A percentile compares a stretch with the other conserved stretches of the same genome.
These are phyloP conservation scores for Drosophila buzzatii DNA, from an alignment of 2,888 invertebrate species.

Conservation along the genomic window DNA sequence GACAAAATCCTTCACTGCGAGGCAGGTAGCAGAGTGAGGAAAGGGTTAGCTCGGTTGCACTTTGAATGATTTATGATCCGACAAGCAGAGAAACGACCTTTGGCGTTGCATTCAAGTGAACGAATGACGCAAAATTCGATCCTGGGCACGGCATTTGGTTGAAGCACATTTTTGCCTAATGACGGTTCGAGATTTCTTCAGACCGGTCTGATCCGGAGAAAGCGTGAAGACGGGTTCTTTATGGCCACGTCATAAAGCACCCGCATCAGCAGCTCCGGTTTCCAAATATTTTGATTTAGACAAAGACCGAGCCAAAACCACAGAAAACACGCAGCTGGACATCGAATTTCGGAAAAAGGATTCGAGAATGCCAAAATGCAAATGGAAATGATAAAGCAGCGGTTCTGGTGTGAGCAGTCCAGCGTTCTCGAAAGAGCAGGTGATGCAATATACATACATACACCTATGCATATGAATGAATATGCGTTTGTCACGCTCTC, in stretches of 20 bases:
- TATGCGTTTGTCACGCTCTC: slow-evolving; percentile 9
- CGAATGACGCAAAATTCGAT: slow-evolving; percentile 64
- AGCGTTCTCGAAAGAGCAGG: background rate
- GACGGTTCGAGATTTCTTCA: slow-evolving; percentile 28
- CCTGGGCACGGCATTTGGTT: slow-evolving; percentile 10
- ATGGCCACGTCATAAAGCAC: slow-evolving; percentile 73
- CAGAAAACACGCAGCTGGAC: slow-evolving; percentile 49
- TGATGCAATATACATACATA: slow-evolving; percentile 20
- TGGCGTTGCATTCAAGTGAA: slow-evolving; percentile 31
- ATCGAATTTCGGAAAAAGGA: slow-evolving; percentile 41
- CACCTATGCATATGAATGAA: slow-evolving; percentile 12
- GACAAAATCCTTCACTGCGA: slow-evolving; percentile 9
- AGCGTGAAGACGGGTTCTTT: slow-evolving; percentile 65
- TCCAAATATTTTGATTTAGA: slow-evolving; percentile 83
- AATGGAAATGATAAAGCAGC: slow-evolving; percentile 7
- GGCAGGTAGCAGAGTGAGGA: slow-evolving; percentile 47
- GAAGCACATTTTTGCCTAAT: slow-evolving; percentile 31
- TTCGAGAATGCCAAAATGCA: slow-evolving; percentile 41
- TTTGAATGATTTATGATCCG: slow-evolving; percentile 61
- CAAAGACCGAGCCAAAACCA: slow-evolving; percentile 52
- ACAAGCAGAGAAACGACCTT: slow-evolving; percentile 27
- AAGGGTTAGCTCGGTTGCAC: slow-evolving; percentile 53
- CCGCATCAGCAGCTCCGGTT: slow-evolving; percentile 58
- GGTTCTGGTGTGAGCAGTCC: background rate
- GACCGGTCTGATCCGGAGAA: slow-evolving; percentile 47